These are phyloP conservation scores for Carcharodon carcharias DNA, from an alignment of 2,797 vertebrate species.

Conservation along the genomic window DNA sequence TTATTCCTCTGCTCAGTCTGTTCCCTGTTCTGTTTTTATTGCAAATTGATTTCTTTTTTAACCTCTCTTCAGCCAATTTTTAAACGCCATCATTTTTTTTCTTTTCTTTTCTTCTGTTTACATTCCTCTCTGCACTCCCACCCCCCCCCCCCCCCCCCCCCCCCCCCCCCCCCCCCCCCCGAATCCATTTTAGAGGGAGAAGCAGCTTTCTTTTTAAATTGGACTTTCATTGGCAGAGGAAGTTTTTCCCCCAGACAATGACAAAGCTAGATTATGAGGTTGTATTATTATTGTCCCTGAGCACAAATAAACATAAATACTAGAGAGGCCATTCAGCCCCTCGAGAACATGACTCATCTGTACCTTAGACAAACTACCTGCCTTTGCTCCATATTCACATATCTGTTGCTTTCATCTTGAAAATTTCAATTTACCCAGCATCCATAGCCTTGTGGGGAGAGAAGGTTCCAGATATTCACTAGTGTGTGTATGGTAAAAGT, in stretches of 20 bases:
- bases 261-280: neutral
- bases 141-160: neutral
- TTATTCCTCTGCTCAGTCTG: neutral
- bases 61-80: neutral
- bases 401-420: neutral
- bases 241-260: neutral
- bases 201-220: neutral
- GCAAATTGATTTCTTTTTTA: neutral
- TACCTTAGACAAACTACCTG: neutral
- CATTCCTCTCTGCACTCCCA: neutral
- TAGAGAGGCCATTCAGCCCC: neutral
- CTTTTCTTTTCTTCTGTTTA: neutral
- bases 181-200: neutral
- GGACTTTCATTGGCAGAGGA: neutral
- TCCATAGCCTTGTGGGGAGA: neutral
- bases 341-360: neutral
- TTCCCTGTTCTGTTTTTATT: neutral
- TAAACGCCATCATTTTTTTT: neutral
- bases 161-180: neutral
- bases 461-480: neutral
- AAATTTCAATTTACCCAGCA: too few species aligned
- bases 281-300: neutral
- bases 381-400: neutral
- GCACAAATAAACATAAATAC: neutral
- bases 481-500: neutral